Base-by-base conservation (phyloP, 2,113 vertebrate species). In the Mesoclemmys tuberculata region DNA sequence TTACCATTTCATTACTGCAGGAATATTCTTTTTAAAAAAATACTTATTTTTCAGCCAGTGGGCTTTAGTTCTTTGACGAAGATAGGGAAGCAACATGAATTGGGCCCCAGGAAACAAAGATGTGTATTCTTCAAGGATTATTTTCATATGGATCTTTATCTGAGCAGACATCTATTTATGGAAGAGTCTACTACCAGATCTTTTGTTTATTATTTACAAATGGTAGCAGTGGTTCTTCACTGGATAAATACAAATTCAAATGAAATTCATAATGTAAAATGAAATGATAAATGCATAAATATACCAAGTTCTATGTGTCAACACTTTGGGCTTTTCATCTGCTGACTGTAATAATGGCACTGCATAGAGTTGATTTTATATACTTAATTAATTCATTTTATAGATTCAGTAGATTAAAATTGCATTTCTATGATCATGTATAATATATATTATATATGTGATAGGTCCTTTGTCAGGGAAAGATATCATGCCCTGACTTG, bases 31-130 rank as follows among this genome's bases (percentile, higher is more conserved):
- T 58, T 77, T 79, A 51, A 41, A 35, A 89, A 86, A 79, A 27
- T 1, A 0, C 0, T 14, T 82, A 54, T 87, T 16, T 29, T 91
- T 29, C 6, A 8, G 77, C 46, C 46, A 1, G 0, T 71, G 0
- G 54, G 19, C 82, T 92, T 82, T 94, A 52, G 8, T 55, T 83
- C 29, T 74, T 68, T 81, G 10, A 48, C 61, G 29, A 9, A 55
- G 0, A 1, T 46, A 85, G 3, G 41, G 54, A 74, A 38, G 35
- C 54, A 29, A 87, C 46, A 35, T 8, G 6, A 52, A 35, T 51
- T 4, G 8, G 82, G 27, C 38, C 44, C 78, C 55, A 82, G 6
- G 27, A 3, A 71, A 48, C 26, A 13, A 1, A 80, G 2, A 1
- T 38, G 18, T 74, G 35, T 78, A 78, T 49, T 79, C 35, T 10